Conservation (phyloP, 2,113 vertebrate species). For the Callipepla californica region DNA sequence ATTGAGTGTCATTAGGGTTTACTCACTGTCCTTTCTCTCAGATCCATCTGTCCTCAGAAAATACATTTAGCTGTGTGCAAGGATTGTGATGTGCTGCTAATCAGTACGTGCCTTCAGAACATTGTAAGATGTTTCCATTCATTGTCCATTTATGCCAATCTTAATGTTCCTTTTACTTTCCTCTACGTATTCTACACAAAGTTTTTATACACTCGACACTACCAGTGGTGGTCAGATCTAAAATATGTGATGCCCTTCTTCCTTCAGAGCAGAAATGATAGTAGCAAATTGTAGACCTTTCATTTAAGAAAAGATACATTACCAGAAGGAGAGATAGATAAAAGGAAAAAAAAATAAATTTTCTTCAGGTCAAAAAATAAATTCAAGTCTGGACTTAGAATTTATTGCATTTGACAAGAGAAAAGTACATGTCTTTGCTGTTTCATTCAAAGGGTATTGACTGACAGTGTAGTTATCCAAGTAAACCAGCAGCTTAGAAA, state of each 20-base stretch:
- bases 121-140: neutral
- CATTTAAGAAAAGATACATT: conserved; percentile 44
- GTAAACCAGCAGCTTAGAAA: neutral
- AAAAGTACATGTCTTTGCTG: neutral
- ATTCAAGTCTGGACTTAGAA: conserved; percentile 13
- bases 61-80: neutral
- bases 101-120: neutral
- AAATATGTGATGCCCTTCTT: neutral
- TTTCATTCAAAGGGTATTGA: neutral
- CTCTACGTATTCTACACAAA: neutral
- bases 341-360: conserved; percentile 25
- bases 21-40: neutral
- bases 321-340: conserved; percentile 18
- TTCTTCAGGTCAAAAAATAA: conserved; percentile 26
- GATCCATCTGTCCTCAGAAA: neutral
- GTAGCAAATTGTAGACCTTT: conserved; percentile 21
- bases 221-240: neutral
- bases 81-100: neutral
- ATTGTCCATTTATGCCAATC: neutral
- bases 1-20: neutral
- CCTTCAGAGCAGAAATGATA: neutral
- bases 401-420: conserved; percentile 17
- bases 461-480: neutral
- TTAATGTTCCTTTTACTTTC: neutral
- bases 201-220: neutral